Evolutionary conservation across 2,113 vertebrate species (phyloP).

Genomic region (Gnathonemus longibarbis): DNA sequence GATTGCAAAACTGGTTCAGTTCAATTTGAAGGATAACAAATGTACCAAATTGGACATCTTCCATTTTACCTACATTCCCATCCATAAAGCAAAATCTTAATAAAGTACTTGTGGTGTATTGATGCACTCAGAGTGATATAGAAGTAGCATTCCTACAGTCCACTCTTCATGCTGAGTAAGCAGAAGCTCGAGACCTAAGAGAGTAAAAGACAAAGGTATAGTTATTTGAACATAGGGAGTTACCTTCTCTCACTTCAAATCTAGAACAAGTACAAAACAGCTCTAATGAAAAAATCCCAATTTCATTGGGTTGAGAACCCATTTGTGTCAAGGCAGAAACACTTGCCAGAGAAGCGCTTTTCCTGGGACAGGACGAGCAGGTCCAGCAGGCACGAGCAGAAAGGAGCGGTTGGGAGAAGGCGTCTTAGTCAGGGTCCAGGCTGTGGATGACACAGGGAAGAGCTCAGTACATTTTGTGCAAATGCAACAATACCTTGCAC

Average conservation of each 20-base stretch:
- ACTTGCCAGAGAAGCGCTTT: too few relatives aligned
- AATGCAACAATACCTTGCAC: too few relatives aligned
- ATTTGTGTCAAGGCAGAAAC: not conserved
- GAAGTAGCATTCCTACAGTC: not conserved
- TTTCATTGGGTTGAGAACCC: not conserved
- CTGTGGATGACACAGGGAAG: too few relatives aligned
- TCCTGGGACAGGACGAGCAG: too few relatives aligned
- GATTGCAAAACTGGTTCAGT: not conserved
- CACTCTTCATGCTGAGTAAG: not conserved
- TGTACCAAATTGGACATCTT: not conserved
- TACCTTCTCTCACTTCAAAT: not conserved
- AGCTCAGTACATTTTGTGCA: too few relatives aligned
- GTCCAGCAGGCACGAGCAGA: too few relatives aligned
- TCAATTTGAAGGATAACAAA: not conserved
- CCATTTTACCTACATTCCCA: not conserved
- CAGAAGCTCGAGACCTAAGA: not conserved
- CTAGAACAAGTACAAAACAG: not conserved
- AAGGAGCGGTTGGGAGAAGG: too few relatives aligned
- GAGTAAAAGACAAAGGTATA: not conserved
- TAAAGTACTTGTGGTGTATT: not conserved
- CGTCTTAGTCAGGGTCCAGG: too few relatives aligned
- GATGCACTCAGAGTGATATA: not conserved
- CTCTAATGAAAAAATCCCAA: not conserved
- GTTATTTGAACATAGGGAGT: not conserved
- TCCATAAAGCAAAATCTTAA: not conserved